Conservation (phyloP, 2,113 vertebrate genomes). For the Thamnophis sirtalis region DNA sequence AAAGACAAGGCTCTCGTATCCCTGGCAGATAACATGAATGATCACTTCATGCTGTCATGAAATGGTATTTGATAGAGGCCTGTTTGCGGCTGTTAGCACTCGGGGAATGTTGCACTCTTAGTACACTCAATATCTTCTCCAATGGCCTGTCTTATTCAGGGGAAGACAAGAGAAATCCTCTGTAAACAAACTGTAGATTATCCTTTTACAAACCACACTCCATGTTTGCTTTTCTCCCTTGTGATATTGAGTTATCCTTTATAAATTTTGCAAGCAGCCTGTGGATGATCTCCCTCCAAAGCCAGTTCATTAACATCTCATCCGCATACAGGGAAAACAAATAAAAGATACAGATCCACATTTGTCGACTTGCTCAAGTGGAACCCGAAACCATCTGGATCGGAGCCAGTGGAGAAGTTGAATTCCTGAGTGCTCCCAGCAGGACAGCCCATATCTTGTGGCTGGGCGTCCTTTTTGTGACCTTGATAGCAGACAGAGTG, state of each 20-base stretch:
- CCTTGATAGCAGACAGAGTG: background rate
- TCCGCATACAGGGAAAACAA: background rate
- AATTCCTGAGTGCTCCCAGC: background rate
- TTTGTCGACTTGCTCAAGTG: background rate
- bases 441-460: background rate
- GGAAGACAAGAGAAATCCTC: background rate
- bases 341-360: background rate
- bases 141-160: background rate
- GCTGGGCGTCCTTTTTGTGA: background rate
- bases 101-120: background rate
- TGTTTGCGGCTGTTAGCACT: background rate
- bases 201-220: background rate
- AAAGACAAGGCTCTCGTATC: background rate
- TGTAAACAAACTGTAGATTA: background rate
- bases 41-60: background rate
- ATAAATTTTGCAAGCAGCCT: background rate
- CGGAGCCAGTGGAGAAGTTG: background rate
- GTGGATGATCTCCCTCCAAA: background rate
- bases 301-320: background rate
- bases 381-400: background rate
- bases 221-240: background rate
- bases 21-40: background rate
- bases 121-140: background rate
- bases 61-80: rapidly evolving
- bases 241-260: background rate